Evolutionary conservation across 2,888 invertebrate species (phyloP).

Genomic region (Xanthia icteritia): DNA sequence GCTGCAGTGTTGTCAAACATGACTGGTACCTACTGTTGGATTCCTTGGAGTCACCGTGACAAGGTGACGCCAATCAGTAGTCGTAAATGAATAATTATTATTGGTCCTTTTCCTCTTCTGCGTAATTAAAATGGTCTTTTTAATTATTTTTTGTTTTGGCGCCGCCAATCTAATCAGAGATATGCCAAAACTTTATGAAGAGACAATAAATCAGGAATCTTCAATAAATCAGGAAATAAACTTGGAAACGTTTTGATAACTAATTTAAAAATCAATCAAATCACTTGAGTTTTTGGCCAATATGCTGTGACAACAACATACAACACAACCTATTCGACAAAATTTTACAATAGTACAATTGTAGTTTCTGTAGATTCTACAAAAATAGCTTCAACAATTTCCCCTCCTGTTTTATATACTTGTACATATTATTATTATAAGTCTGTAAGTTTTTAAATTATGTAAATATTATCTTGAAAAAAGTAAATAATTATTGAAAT

Average conservation of each 20-base stretch:
- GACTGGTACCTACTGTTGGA: not conserved
- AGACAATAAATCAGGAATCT: slow-evolving; percentile 17
- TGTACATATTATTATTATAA: too few relatives aligned
- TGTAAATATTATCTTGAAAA: too few relatives aligned
- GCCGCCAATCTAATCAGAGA: slow-evolving; percentile 9
- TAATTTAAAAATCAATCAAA: slow-evolving; percentile 9
- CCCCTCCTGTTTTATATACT: too few relatives aligned
- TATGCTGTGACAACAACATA: not conserved
- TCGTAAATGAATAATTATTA: slow-evolving; percentile 24
- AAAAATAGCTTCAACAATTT: too few relatives aligned
- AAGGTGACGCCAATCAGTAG: slow-evolving; percentile 36
- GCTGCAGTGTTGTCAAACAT: not conserved
- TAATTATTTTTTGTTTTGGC: not conserved
- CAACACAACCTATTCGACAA: not conserved
- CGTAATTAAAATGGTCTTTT: slow-evolving; percentile 8
- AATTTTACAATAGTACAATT: not conserved
- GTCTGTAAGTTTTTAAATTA: too few relatives aligned
- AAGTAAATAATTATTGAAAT: too few relatives aligned
- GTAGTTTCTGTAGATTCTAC: not conserved
- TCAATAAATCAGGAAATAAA: slow-evolving; percentile 22
- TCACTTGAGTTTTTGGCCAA: not conserved
- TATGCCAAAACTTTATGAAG: slow-evolving; percentile 21
- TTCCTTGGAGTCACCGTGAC: slow-evolving; percentile 3
- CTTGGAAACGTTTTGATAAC: not conserved
- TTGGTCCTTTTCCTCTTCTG: slow-evolving; percentile 12